Evolutionary conservation across 2,888 invertebrate genomes (phyloP).

Genomic region (Bombyx huttoni): DNA sequence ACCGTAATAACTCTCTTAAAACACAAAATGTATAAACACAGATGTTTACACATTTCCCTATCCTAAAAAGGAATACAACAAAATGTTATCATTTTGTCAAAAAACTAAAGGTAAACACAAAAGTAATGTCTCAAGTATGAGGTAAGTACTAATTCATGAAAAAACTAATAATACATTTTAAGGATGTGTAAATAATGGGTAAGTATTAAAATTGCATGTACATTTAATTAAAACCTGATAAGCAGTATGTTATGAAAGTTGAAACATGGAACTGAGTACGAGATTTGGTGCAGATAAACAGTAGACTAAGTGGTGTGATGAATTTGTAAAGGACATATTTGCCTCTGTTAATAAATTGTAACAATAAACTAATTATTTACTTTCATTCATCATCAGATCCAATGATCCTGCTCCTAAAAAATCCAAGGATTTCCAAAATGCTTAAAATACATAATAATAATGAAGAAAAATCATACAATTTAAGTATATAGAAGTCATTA

Average conservation of each 20-base stretch:
- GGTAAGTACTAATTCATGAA: background rate
- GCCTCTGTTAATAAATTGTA: constrained; percentile 48
- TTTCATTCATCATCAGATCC: constrained; percentile 46
- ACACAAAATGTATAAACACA: no score
- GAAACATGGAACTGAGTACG: constrained; percentile 60
- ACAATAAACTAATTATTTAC: background rate
- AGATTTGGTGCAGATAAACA: constrained; percentile 28
- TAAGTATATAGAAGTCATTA: background rate
- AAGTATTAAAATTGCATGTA: constrained; percentile 20
- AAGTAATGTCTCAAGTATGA: background rate
- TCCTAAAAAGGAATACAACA: no score
- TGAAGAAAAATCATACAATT: background rate
- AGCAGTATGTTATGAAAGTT: constrained; percentile 49
- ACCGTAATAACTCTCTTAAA: no score
- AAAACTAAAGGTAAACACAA: background rate
- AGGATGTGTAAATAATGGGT: constrained; percentile 14
- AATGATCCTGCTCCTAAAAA: constrained; percentile 45
- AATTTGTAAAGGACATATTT: constrained; percentile 10
- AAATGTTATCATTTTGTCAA: no score
- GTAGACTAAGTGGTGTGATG: constrained; percentile 42
- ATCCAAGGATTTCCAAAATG: background rate
- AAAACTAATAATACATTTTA: background rate
- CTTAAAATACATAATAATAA: background rate
- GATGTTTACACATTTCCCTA: no score
- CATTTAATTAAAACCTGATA: background rate